A percentile compares a stretch with the other conserved stretches of the same genome.
Evolutionary conservation across 1,140 invertebrate genomes (phyloP).

Genomic region (Solenopsis fugax): DNA sequence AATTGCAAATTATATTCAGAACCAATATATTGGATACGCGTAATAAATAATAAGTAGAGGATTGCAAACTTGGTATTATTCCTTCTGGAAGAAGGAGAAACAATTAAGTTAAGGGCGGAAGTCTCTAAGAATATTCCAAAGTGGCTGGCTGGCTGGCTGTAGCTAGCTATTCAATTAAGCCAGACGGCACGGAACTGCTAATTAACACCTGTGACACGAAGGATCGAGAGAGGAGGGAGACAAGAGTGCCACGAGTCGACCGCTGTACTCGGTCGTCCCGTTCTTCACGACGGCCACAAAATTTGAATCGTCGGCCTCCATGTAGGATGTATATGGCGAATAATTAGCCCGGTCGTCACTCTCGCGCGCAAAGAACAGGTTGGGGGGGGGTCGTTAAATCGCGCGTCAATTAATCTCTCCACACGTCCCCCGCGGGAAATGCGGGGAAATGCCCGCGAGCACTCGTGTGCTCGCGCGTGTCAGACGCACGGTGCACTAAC

Average conservation of each 20-base stretch:
- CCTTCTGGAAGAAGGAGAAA: neutral
- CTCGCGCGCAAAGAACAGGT: slow-evolving; percentile 34
- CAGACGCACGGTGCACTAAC: neutral
- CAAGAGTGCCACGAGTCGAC: neutral
- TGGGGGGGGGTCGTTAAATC: slow-evolving; percentile 49
- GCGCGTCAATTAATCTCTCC: slow-evolving; percentile 60
- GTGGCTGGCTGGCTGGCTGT: neutral
- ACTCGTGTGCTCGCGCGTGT: neutral
- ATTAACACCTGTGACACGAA: slow-evolving; percentile 69
- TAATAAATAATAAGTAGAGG: neutral
- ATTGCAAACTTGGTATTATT: neutral
- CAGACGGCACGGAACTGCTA: slow-evolving; percentile 64
- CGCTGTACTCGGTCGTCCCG: slow-evolving; percentile 28
- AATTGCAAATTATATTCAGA: too few species aligned
- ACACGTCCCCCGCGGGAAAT: neutral
- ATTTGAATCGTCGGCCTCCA: slow-evolving; percentile 52
- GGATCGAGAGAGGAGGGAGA: neutral
- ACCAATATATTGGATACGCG: neutral
- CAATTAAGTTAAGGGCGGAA: neutral
- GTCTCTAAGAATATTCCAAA: slow-evolving; percentile 32
- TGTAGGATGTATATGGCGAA: slow-evolving; percentile 31
- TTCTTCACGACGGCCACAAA: slow-evolving; percentile 63
- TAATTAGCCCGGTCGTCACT: slow-evolving; percentile 59
- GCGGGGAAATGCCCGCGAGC: slow-evolving; percentile 13
- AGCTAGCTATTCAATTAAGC: slow-evolving; percentile 67